Conservation (phyloP, 2,888 invertebrate genomes). For the Noctua janthe region DNA sequence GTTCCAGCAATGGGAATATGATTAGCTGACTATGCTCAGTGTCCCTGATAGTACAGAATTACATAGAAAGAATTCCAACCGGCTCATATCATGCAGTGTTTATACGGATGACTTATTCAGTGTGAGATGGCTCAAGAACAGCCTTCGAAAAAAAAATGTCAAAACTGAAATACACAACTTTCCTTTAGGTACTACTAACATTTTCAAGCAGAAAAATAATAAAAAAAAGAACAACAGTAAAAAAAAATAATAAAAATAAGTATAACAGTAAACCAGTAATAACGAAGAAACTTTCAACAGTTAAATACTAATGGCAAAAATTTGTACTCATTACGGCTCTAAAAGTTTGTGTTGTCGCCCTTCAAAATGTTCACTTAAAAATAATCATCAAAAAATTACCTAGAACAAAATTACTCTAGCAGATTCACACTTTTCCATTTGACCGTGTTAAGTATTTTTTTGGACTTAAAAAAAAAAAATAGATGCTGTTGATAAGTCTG, state of each 20-base stretch:
- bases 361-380: not conserved
- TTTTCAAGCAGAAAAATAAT: not conserved
- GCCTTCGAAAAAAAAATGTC: not conserved
- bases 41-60: too few species aligned
- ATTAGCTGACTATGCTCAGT: too few species aligned
- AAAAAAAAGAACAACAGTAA: too few species aligned
- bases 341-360: not conserved
- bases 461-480: not conserved
- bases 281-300: not conserved
- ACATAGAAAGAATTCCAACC: not conserved
- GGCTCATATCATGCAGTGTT: not conserved
- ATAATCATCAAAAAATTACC: not conserved
- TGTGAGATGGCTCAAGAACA: not conserved
- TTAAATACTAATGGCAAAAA: not conserved
- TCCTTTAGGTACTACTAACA: not conserved
- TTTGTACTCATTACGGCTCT: not conserved
- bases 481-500: not conserved
- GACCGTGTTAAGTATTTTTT: not conserved
- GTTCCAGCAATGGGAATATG: too few species aligned
- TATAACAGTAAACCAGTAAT: not conserved
- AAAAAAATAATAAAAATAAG: too few species aligned
- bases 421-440: not conserved
- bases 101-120: not conserved
- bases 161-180: not conserved
- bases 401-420: not conserved